Conservation (phyloP, 1,140 invertebrate genomes). For the Bursaphelenchus mucronatus region DNA sequence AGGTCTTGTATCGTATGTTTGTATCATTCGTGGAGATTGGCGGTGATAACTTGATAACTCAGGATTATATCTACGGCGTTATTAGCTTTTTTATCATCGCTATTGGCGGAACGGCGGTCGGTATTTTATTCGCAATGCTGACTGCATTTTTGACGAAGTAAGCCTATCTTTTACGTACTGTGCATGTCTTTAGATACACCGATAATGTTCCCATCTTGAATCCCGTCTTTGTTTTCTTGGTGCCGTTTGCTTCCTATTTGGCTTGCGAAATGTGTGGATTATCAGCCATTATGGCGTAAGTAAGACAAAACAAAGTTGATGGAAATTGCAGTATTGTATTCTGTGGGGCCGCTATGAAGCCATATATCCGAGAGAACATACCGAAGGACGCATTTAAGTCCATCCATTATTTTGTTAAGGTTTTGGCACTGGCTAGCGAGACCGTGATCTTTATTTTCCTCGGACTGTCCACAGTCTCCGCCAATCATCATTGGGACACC, state of each 20-base stretch:
- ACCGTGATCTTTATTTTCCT: slow-evolving; percentile 99
- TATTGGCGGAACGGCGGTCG: slow-evolving; percentile 84
- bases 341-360: slow-evolving; percentile 97
- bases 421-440: slow-evolving; percentile 76
- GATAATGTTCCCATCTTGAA: slow-evolving; percentile 54
- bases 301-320: slow-evolving; percentile 5
- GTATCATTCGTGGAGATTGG: slow-evolving; percentile 71
- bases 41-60: slow-evolving; percentile 41
- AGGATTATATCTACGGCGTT: slow-evolving; percentile 75
- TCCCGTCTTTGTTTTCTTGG: slow-evolving; percentile 53
- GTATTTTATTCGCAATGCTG: slow-evolving; percentile 89
- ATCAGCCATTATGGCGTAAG: slow-evolving; percentile 52
- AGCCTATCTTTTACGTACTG: slow-evolving; percentile 10
- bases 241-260: slow-evolving; percentile 53
- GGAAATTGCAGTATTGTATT: slow-evolving; percentile 76
- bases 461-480: slow-evolving; percentile 89
- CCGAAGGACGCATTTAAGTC: slow-evolving; percentile 94
- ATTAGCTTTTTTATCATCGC: slow-evolving; percentile 90
- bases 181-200: slow-evolving; percentile 40
- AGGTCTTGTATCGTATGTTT: slow-evolving; percentile 87
- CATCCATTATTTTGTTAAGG: slow-evolving; percentile 96
- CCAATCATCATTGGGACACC: slow-evolving; percentile 87
- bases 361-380: slow-evolving; percentile 97
- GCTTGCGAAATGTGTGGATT: slow-evolving; percentile 46
- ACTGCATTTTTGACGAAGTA: slow-evolving; percentile 69